Evolutionary conservation across 2,113 vertebrate species (phyloP).

Genomic region (Apteryx mantelli): DNA sequence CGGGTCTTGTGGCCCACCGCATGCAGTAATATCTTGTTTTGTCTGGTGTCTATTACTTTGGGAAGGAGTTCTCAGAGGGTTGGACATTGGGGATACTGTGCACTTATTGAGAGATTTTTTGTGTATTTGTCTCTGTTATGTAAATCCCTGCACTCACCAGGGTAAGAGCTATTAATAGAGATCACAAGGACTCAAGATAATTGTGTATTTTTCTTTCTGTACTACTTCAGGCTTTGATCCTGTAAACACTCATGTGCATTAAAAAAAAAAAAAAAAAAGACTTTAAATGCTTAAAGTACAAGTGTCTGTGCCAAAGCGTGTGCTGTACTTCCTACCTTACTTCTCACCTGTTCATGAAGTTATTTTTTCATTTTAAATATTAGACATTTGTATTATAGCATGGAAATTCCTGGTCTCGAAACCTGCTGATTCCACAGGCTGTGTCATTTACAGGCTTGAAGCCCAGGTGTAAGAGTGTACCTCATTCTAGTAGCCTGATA

Average conservation of each 20-base stretch:
- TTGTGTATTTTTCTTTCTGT: not conserved
- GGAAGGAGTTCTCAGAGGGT: not conserved
- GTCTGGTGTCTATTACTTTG: not conserved
- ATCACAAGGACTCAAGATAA: slow-evolving; percentile 28
- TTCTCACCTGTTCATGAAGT: not conserved
- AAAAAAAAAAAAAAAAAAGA: not conserved
- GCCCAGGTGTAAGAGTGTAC: not conserved
- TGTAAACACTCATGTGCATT: not conserved
- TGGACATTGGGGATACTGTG: not conserved
- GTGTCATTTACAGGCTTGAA: not conserved
- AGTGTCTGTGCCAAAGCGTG: not conserved
- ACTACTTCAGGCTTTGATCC: slow-evolving; percentile 14
- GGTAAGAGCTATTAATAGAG: slow-evolving; percentile 31
- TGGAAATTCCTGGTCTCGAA: not conserved
- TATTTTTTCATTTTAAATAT: not conserved
- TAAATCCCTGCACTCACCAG: slow-evolving; percentile 25
- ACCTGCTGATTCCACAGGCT: not conserved
- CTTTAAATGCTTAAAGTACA: not conserved
- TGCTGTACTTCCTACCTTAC: not conserved
- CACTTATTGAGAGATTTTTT: not conserved
- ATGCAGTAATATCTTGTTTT: not conserved
- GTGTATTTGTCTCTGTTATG: slow-evolving; percentile 32
- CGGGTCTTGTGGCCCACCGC: not conserved
- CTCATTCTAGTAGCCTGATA: not conserved
- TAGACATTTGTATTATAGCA: fast-evolving